Evolutionary conservation across 2,888 invertebrate species (phyloP).

Genomic region (Lamellibrachia satsuma): DNA sequence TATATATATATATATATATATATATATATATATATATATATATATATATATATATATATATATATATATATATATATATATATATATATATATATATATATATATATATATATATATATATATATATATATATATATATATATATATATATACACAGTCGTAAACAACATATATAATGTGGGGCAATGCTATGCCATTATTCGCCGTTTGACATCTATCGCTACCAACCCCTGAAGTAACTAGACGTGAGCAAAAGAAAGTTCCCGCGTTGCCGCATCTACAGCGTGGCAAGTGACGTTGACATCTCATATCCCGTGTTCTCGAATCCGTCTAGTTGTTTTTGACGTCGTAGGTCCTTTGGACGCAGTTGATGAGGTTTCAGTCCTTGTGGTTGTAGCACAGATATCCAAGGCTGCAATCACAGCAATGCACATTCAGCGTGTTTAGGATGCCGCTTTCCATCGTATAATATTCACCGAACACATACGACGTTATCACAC

Average conservation of each 20-base stretch:
- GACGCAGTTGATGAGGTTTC: conserved; percentile 52
- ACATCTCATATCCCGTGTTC: neutral
- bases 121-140: neutral
- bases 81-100: too few relatives aligned
- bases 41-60: too few relatives aligned
- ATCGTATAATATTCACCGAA: neutral
- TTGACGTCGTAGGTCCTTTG: conserved; percentile 44
- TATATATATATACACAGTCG: neutral
- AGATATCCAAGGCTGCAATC: conserved; percentile 44
- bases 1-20: neutral
- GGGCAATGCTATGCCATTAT: too few relatives aligned
- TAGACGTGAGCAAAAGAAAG: neutral
- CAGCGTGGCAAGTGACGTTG: neutral
- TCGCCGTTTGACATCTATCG: too few relatives aligned
- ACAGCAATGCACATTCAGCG: conserved; percentile 6
- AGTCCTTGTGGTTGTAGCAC: conserved; percentile 49
- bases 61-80: too few relatives aligned
- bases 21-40: too few relatives aligned
- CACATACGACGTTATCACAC: neutral
- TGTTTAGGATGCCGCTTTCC: neutral
- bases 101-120: too few relatives aligned
- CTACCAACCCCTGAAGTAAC: neutral
- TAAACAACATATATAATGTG: too few relatives aligned
- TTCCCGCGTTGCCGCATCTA: neutral
- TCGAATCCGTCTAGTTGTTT: neutral